Evolutionary conservation across 2,888 invertebrate genomes (phyloP), one percentile per base, ranked within the genome.

Genomic region (Calephelis perditalis): DNA sequence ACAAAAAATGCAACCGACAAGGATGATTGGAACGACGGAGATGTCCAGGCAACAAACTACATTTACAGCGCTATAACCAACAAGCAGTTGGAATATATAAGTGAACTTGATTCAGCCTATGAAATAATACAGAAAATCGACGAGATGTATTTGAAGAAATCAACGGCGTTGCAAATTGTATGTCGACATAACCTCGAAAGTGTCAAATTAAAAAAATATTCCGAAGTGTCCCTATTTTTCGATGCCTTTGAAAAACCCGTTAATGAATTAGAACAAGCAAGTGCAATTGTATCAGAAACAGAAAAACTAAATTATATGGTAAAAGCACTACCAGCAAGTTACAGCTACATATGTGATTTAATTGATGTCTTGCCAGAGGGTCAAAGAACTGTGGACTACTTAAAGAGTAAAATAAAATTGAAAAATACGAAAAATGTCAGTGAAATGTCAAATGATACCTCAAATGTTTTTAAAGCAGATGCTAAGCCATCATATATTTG

Each of bases 121-220:
- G 62, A 66, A 55, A 70, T 68, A 8, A 62, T 66, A 0, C 5
- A 63, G 12, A 70, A 69, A 12, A 68, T 70, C 49, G 67, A 70
- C 15, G 61, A 65, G 12, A 70, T 71, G 68, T 70, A 68, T 35
- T 10, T 68, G 7, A 68, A 63, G 37, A 65, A 66, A 47, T 70
- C 68, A 0, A 71, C 69, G 0, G 66, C 68, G 0, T 63, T 71
- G 36, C 68, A 69, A 64, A 69, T 69, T n/a, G 65, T 69, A 10
- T 70, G 69, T 35, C 45, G 67, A 64, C 37, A 66, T 59, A 68
- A 67, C 52, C 59, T 70, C 3, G 67, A 68, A 68, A 64, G 11
- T 56, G 36, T 70, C 8, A 70, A 67, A 61, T 61, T 70, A 40
- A 64, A 67, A 58, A 69, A 68, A 54, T 67, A 69, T 26, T 46